Percentiles rank a stretch among this genome's conserved stretches.
Conservation (phyloP, 1,140 invertebrate species). For the Ephestia elutella region DNA sequence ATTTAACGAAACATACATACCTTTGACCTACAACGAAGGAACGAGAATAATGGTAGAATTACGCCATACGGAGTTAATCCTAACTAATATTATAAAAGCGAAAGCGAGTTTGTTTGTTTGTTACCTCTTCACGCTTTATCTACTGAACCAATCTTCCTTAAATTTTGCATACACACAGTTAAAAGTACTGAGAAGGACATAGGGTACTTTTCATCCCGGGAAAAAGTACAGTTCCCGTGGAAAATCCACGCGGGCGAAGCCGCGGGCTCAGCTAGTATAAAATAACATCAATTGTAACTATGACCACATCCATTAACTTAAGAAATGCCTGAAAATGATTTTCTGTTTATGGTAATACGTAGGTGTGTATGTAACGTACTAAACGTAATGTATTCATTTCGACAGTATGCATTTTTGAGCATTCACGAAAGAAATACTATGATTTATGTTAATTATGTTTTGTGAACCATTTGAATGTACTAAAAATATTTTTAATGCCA, state of each 20-base stretch:
- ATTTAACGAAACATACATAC: slow-evolving; percentile 43
- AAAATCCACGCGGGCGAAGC: no score
- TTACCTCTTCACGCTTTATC: no score
- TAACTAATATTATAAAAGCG: no score
- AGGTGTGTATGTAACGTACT: not conserved
- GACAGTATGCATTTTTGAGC: not conserved
- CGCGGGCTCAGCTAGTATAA: no score
- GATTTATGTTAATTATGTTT: not conserved
- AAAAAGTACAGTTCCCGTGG: no score
- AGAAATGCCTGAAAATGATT: not conserved
- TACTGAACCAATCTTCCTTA: no score
- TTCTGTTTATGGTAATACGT: not conserved
- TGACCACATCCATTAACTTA: not conserved
- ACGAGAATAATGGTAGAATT: not conserved
- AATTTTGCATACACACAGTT: no score
- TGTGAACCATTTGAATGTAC: no score
- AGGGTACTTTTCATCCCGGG: no score
- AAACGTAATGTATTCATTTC: not conserved
- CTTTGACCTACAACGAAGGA: slow-evolving; percentile 34
- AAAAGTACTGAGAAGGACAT: no score
- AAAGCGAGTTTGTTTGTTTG: no score
- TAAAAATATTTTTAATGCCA: no score
- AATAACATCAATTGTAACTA: not conserved
- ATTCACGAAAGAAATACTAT: not conserved
- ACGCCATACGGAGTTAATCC: not conserved